Evolutionary conservation across 64 coral and sea anemone species (phyloP).

Genomic region (Astreopora myriophthalma): DNA sequence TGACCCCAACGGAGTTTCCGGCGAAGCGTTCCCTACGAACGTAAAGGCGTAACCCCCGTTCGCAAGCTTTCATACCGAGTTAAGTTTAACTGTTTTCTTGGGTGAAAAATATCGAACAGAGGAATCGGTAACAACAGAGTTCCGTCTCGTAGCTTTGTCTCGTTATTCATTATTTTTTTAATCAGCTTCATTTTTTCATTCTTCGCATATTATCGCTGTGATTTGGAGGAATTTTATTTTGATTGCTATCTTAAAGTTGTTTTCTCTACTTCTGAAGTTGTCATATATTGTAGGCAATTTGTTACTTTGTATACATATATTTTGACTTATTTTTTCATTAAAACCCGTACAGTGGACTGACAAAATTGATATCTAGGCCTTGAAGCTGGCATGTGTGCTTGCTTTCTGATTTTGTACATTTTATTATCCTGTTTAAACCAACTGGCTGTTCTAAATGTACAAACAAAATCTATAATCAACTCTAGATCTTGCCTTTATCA

Average conservation of each 20-base stretch:
- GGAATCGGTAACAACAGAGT: neutral
- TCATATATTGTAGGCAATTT: neutral
- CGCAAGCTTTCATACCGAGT: neutral
- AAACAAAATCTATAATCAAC: too few relatives aligned
- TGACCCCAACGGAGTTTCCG: constrained; percentile 33
- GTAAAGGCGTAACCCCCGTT: neutral
- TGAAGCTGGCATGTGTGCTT: too few relatives aligned
- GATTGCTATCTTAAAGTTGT: neutral
- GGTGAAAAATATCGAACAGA: neutral
- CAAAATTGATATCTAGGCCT: too few relatives aligned
- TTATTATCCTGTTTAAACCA: too few relatives aligned
- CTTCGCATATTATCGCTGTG: neutral
- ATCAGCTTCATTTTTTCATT: neutral
- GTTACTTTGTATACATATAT: neutral
- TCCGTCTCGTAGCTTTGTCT: neutral
- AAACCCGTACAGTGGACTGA: too few relatives aligned
- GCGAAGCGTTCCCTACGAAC: neutral
- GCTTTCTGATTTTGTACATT: too few relatives aligned
- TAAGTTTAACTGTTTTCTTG: neutral
- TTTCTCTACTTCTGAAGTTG: neutral
- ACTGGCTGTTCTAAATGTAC: too few relatives aligned
- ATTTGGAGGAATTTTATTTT: neutral
- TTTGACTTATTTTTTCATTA: too few relatives aligned
- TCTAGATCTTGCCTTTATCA: too few relatives aligned
- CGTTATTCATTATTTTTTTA: neutral